Evolutionary conservation across 2,113 vertebrate genomes (phyloP), one percentile per base, ranked within the genome.

Genomic region (Siniperca knerii): DNA sequence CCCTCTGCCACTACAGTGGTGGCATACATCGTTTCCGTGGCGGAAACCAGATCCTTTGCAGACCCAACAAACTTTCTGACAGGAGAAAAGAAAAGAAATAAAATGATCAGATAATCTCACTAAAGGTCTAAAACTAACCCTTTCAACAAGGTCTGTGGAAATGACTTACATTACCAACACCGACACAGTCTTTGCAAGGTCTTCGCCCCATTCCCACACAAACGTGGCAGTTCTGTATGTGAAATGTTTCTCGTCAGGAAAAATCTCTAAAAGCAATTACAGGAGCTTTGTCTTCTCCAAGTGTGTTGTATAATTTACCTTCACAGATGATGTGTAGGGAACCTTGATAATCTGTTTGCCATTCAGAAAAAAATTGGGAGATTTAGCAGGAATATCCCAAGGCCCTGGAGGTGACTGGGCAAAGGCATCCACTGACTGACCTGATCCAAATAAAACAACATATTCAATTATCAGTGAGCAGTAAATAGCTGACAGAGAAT

Each of bases 21-120:
- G n/a, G 77, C 96, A 97, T 21, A 55, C 84, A 4, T 95, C 87
- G 2, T 90, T 50, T 62, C 68, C 42, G 0, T 72, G 23, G 40
- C 84, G 87, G 23, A 13, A 80, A 65, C 96, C 93, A 44, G 91
- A 93, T 48, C 96, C 96, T 68, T 96, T 93, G 90, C 96, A 97
- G n/a, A 92, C 81, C 89, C 91, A 93, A 66, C 96, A 97, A 70
- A 93, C 79, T 94, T 94, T 95, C 96, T 96, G 83, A 35, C n/a
- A 81, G 54, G 16, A 40, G 44, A 8, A 65, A 48, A 81, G 1
- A 89, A 83, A 75, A 8, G 5, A 71, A 46, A 80, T 11, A 13
- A 60, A 3, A 21, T 50, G 10, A 61, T 84, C 8, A 66, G 6
- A 72, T 35, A n/a, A 46, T 40, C 2, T 20, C 0, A 0, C 3